Base-by-base conservation (phyloP, 2,888 invertebrate species). In the Elysia crispata region DNA sequence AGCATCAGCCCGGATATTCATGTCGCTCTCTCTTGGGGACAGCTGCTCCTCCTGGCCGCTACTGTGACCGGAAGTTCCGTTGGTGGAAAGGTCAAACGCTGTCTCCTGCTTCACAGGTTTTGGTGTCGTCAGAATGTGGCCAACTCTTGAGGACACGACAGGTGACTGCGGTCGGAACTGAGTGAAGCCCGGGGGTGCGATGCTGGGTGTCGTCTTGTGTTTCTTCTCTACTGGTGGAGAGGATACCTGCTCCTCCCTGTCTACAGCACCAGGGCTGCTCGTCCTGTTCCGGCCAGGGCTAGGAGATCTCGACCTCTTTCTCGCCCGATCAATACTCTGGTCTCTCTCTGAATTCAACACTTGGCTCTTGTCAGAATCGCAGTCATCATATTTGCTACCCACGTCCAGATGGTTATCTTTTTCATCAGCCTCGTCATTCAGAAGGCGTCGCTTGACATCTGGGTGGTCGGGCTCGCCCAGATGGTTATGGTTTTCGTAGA, bases 81-180 rank as follows among this genome's bases (percentile, higher is more conserved):
- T 41, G 41, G 41, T 41, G 20, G 87, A 87, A n/a, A 89, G 82
- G 79, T 89, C 89, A 81, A 87, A 89, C 30, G 89, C 86, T 11
- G 77, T 64, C 28, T 87, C 86, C n/a, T 80, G 72, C 28, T 81
- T 79, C 6, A 64, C 60, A n/a, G 77, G 81, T n/a, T n/a, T n/a
- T n/a, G n/a, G n/a, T 0, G 77, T 72, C 11, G 15, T 41, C n/a
- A 6, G 57, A 73, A 62, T 49, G 15, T 28, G 67, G 49, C 57
- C 25, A 33, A n/a, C 57, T 1, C 78, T 57, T 1, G 72, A 6
- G 81, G 72, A 64, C 77, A 77, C 60, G 79, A 83, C 76, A 77
- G 82, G 79, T 23, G 76, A 79, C 13, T 86, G 64, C 25, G 76
- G 66, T 81, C 85, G 30, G 80, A 76, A 60, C 76, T 84, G 64